Evolutionary conservation across 2,888 invertebrate genomes (phyloP), one percentile per base, ranked within the genome.

Genomic region (Gari tellinella): DNA sequence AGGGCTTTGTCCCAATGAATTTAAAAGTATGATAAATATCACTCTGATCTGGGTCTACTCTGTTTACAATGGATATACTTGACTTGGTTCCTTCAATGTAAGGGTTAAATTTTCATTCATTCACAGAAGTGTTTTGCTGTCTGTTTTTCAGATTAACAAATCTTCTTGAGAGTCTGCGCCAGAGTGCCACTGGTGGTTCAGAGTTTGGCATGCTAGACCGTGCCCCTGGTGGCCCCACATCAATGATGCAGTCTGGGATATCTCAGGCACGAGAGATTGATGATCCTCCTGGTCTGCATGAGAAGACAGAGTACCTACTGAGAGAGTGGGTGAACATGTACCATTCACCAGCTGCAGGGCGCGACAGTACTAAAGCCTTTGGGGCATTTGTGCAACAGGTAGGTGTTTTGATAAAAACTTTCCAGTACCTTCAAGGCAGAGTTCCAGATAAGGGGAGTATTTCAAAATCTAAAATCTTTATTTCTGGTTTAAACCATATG

Each of bases 301-400:
- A 98, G 89, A 99, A 98, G 92, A 98, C 98, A 0, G 99, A 99
- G 92, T 96, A 94, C 86, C 93, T 99, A 14, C 94, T 99, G 40
- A 94, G 98, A 23, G 99, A 99, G 89, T 99, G 99, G 99, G 96
- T 99, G 17, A 95, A 94, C 73, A 95, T 98, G 88, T 97, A 97
- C 86, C 95, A 97, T 79, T 89, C 90, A 10, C 90, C 91, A 0
- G 87, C 96, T 0, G 95, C 95, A 0, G 91, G 91, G 4, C 70
- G 91, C 15, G 92, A 92, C 82, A 90, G 90, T 72, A 89, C 88
- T 60, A 98, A 98, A 92, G 97, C 98, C 45, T 98, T 99, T 92
- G 95, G 96, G 77, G 93, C 96, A 82, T 99, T 99, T 92, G 97
- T 99, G 3, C 97, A 97, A 89, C 96, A 94, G 92, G 93, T 93